A percentile compares a stretch with the other conserved stretches of the same genome.
Evolutionary conservation across 2,888 invertebrate genomes (phyloP).

Genomic region (Anoncus sp.): DNA sequence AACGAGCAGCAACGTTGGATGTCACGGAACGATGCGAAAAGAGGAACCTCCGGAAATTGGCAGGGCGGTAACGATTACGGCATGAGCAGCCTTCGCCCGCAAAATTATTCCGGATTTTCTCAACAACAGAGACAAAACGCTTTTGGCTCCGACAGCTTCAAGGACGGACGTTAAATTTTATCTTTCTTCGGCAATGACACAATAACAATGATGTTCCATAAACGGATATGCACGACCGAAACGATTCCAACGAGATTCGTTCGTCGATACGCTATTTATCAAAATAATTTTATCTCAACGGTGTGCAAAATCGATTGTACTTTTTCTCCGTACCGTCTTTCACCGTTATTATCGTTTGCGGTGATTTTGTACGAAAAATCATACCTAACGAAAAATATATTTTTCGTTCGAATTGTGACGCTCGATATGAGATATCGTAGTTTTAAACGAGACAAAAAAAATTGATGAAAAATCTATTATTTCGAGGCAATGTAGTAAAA

Average conservation of each 20-base stretch:
- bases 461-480: constrained; percentile 20
- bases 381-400: too few species aligned
- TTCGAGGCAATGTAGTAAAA: constrained; percentile 2
- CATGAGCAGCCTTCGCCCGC: constrained; percentile 70
- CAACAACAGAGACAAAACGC: constrained; percentile 54
- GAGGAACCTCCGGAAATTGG: constrained; percentile 67
- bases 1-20: constrained; percentile 60
- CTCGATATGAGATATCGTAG: constrained; percentile 19
- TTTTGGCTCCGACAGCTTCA: constrained; percentile 68
- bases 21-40: constrained; percentile 51
- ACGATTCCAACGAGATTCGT: too few species aligned
- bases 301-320: too few species aligned
- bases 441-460: background rate
- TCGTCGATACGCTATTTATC: too few species aligned
- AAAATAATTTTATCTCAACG: too few species aligned
- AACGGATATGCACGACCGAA: too few species aligned
- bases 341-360: too few species aligned
- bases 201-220: too few species aligned
- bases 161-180: constrained; percentile 64
- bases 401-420: background rate
- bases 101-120: constrained; percentile 66
- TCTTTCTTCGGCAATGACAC: too few species aligned
- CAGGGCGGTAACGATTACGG: constrained; percentile 59
- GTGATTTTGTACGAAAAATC: too few species aligned
- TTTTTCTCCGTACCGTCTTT: too few species aligned